phyloP scores from a whole-genome alignment of 2,113 vertebrate species.

The Kryptolebias marmoratus region DNA sequence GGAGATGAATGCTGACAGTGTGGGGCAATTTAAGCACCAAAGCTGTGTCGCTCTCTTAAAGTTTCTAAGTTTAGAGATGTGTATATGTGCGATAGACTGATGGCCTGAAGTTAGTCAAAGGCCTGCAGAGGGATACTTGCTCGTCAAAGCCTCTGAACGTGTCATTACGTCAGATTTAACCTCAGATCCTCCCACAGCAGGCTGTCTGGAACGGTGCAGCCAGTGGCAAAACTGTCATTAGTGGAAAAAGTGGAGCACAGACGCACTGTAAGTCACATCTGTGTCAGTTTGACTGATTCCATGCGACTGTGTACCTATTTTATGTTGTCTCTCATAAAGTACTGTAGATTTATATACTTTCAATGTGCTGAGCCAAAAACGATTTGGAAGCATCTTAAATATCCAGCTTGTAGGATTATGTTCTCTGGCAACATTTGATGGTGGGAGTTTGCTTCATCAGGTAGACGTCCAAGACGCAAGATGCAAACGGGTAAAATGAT shows the following conservation, averaged over 20 bases:
- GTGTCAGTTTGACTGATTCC: constrained; percentile 4
- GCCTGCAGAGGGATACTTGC: constrained; percentile 64
- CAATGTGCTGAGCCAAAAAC: neutral
- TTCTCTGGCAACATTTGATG: too few species aligned
- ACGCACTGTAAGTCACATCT: constrained; percentile 5
- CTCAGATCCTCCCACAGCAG: constrained; percentile 43
- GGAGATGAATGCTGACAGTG: too few species aligned
- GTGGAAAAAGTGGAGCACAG: constrained; percentile 12
- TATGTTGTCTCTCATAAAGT: neutral
- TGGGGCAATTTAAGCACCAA: too few species aligned
- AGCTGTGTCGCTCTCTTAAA: constrained; percentile 15
- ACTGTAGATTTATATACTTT: neutral
- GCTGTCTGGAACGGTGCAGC: constrained; percentile 14
- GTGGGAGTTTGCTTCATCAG: neutral
- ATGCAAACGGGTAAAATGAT: too few species aligned
- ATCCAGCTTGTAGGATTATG: neutral
- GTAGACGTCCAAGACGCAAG: too few species aligned
- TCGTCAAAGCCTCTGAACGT: constrained; percentile 65
- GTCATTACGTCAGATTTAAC: constrained; percentile 71
- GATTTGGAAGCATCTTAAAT: neutral
- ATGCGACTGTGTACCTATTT: neutral
- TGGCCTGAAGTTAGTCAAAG: constrained; percentile 10
- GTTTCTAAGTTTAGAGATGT: constrained; percentile 6
- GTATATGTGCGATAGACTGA: constrained; percentile 27
- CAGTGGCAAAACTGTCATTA: constrained; percentile 31